A percentile compares a stretch with the other conserved stretches of the same genome.
phyloP scores from a whole-genome alignment of 1,140 invertebrate species.

The Sinella curviseta region DNA sequence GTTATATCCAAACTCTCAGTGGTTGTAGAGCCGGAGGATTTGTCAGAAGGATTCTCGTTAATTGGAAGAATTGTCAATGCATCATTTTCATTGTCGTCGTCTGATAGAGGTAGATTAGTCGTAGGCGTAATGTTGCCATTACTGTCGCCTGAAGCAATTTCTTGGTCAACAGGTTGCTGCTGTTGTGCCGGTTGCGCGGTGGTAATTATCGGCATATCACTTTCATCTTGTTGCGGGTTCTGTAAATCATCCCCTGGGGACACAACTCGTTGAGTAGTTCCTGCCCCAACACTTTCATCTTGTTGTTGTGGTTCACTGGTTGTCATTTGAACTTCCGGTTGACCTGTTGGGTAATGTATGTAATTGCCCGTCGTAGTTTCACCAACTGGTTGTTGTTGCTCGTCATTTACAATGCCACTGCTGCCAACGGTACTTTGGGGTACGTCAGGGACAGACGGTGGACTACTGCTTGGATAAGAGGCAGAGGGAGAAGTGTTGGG shows the following conservation, averaged over 20 bases:
- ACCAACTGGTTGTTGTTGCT: not conserved
- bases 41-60: not conserved
- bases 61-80: not conserved
- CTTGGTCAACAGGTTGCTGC: not conserved
- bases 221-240: not conserved
- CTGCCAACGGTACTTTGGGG: not conserved
- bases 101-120: not conserved
- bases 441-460: not conserved
- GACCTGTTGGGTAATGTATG: not conserved
- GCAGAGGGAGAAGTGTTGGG: not conserved
- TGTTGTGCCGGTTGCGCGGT: not conserved
- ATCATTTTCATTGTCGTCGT: not conserved
- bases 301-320: not conserved
- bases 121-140: not conserved
- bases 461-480: not conserved
- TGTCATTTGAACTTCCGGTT: not conserved
- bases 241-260: not conserved
- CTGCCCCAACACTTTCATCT: not conserved
- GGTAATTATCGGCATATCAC: not conserved
- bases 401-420: not conserved
- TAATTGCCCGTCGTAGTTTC: not conserved
- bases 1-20: not conserved
- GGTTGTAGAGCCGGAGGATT: not conserved
- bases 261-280: not conserved
- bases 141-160: not conserved